Base-by-base conservation (phyloP, 2,888 invertebrate species). In the Lymantria dispar region DNA sequence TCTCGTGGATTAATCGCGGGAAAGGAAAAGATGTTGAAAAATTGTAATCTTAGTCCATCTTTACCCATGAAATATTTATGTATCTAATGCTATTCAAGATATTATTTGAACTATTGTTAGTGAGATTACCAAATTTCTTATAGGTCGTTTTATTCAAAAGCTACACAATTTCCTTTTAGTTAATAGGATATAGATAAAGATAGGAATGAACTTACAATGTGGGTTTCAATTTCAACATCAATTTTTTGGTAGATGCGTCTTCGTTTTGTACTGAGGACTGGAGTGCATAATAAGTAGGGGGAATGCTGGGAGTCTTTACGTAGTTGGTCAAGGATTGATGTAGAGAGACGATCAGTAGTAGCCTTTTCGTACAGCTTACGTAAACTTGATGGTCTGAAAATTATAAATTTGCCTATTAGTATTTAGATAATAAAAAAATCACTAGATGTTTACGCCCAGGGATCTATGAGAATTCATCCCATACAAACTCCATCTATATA, bases 211-310 rank as follows among this genome's bases (percentile, higher is more conserved):
- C 96, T 95, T 90, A 97, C 97, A 93, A 96, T 93, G 88, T 95
- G 93, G 56, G 96, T 97, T 91, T 97, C 97, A 76, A 97, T 97
- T 81, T 97, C 97, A 67, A 96, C 94, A 80, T 95, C 94, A 60
- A 95, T 92, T 78, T 93, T 94, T 73, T 93, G 94, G 72, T 93
- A 93, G 70, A 95, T 93, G 71, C 92, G 94, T 76, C 93, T 92
- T 74, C 95, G 92, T 77, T 94, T 94, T 65, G 94, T 94, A 64
- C 95, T 94, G 71, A 97, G 93, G 53, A 96, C 94, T 51, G 96
- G 96, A 66, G 96, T 96, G 91, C 96, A 96, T 66, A 96, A 92
- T 85, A 96, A 94, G 91, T 94, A 94, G 60, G 94, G 93, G 47
- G 95, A 95, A 64, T 94, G 93, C 65, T 90, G 94, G 61, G 94